phyloP scores from a whole-genome alignment of 1,140 invertebrate genomes.

The Euwallacea fornicatus region DNA sequence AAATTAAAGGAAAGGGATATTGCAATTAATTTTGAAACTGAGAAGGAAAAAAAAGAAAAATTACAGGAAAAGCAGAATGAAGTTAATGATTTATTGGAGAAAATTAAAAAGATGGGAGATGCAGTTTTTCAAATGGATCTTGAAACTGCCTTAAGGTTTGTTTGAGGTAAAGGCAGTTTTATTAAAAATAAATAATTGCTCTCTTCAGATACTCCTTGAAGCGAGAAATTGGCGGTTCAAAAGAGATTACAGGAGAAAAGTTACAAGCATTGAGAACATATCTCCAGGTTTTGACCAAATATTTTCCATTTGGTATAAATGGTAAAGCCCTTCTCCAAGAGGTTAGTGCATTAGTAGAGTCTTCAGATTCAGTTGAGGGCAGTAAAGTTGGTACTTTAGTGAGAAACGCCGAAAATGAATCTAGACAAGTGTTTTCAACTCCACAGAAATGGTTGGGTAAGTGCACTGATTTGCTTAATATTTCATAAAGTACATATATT shows the following conservation, averaged over 20 bases:
- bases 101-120: conserved; percentile 55
- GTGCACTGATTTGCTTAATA: neutral
- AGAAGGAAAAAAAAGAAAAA: conserved; percentile 40
- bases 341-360: conserved; percentile 53
- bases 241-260: conserved; percentile 68
- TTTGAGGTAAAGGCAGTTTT: neutral
- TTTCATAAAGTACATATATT: too few relatives aligned
- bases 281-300: conserved; percentile 67
- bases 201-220: conserved; percentile 64
- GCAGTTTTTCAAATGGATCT: conserved; percentile 81
- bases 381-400: conserved; percentile 60
- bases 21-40: neutral
- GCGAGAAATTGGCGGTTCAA: conserved; percentile 76
- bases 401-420: conserved; percentile 56
- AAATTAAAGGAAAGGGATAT: conserved; percentile 21
- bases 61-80: conserved; percentile 20
- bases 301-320: conserved; percentile 72
- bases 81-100: conserved; percentile 41
- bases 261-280: conserved; percentile 74
- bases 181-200: conserved; percentile 4
- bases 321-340: conserved; percentile 66
- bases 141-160: conserved; percentile 73
- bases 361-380: conserved; percentile 58
- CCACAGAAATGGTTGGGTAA: conserved; percentile 66
- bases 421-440: conserved; percentile 60